Evolutionary conservation across 2,797 vertebrate genomes (phyloP), one percentile per base, ranked within the genome.

Genomic region (Acanthurus leucopareius): DNA sequence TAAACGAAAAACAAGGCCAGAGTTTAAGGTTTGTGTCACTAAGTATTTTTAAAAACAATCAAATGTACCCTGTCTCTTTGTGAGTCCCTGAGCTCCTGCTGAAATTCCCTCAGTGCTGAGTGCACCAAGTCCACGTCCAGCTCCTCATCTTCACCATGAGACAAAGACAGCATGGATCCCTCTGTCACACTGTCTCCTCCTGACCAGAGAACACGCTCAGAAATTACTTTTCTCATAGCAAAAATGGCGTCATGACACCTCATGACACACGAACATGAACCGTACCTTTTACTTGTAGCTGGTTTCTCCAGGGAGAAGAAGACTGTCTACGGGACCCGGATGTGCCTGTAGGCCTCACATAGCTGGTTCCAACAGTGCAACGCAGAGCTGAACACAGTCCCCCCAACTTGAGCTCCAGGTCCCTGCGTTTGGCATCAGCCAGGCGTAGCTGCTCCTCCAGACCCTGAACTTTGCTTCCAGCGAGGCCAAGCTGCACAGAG

Each of bases 51-150:
- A 22, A 57, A 9, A 17, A 75, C 10, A 35, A 60, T 59, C 6
- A 64, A 62, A 65, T n/a, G 52, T 83, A 97, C 97, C 92, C 91
- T 91, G 48, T 96, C 95, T 87, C 73, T 94, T 79, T 94, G 95
- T 40, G 95, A 73, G 1, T 96, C 94, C 49, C 82, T 89, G 42
- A 97, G 82, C 63, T 95, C 92, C 88, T 94, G 94, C 65, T 93
- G 86, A 22, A 96, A 87, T 72, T 92, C 93, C 17, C 48, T 78
- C 42, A 97, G 84, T 15, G 92, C 87, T 0, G 61, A 56, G 54
- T 88, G 92, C n/a, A 96, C 92, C 0, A 75, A 78, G 16, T 95
- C 92, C 51, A 94, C 64, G 4, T 96, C 94, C 72, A 95, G 56
- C n/a, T 95, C 92, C 59, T 91, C 69, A 2, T 75, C 86, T 62